phyloP scores from a whole-genome alignment of 2,797 vertebrate species.

The Centropyge bicolor region DNA sequence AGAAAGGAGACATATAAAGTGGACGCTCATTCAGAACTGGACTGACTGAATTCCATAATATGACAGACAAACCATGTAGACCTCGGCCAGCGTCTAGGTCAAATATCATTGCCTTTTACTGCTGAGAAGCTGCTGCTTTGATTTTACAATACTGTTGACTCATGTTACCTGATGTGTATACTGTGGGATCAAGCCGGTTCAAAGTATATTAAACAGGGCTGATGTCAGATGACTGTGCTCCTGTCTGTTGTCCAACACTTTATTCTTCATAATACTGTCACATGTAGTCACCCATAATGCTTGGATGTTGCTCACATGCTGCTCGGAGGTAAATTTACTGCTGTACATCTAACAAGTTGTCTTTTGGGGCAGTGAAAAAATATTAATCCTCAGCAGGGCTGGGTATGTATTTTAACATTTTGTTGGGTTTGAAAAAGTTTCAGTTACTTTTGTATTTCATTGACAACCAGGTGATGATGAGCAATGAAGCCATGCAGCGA shows the following conservation, averaged over 20 bases:
- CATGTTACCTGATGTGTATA: neutral
- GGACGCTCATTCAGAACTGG: neutral
- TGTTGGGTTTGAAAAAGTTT: neutral
- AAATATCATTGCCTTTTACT: neutral
- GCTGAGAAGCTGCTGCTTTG: conserved; percentile 1
- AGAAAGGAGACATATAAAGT: neutral
- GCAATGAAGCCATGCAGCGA: neutral
- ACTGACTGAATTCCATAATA: neutral
- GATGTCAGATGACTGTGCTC: neutral
- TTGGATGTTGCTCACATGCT: neutral
- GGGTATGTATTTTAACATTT: neutral
- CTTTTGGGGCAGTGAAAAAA: too few relatives aligned
- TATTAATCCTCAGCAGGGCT: too few relatives aligned
- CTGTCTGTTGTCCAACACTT: neutral
- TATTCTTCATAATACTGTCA: too few relatives aligned
- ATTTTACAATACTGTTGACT: neutral
- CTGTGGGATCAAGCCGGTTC: neutral
- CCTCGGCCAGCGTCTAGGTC: neutral
- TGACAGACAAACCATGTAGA: neutral
- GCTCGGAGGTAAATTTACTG: neutral
- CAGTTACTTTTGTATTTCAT: neutral
- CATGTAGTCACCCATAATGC: neutral
- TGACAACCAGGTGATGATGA: neutral
- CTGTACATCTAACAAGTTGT: neutral
- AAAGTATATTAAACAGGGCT: neutral